Conservation (phyloP, 2,888 invertebrate species). For the Acanthosepion pharaonis region DNA sequence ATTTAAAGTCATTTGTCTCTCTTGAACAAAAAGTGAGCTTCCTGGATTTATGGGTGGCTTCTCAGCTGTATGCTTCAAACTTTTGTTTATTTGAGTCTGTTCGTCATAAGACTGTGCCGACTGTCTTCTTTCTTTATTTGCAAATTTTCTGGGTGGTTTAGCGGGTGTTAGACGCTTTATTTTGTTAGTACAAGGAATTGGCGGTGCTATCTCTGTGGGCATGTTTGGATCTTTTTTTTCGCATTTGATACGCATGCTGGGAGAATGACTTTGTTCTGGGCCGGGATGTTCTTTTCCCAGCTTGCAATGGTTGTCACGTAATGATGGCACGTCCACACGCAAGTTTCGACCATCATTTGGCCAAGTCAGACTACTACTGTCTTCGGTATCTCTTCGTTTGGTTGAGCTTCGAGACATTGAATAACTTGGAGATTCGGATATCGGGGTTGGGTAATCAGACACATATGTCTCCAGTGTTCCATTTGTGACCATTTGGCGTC, state of each 20-base stretch:
- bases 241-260: rapidly evolving
- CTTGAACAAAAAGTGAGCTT: background rate
- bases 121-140: background rate
- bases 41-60: background rate
- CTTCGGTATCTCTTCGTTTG: background rate
- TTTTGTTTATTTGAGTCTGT: background rate
- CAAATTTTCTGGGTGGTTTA: background rate
- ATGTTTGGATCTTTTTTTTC: background rate
- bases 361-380: background rate
- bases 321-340: background rate
- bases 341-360: background rate
- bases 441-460: background rate
- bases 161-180: background rate
- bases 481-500: background rate
- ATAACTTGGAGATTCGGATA: background rate
- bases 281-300: background rate
- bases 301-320: background rate
- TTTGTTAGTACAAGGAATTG: background rate
- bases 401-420: background rate
- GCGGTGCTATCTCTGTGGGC: background rate
- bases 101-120: background rate
- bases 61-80: background rate
- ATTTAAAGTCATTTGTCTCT: background rate
- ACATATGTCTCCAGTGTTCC: background rate
- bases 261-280: background rate